Evolutionary conservation across 2,113 vertebrate species (phyloP), one percentile per base, ranked within the genome.

Genomic region (Leucopsar rothschildi): DNA sequence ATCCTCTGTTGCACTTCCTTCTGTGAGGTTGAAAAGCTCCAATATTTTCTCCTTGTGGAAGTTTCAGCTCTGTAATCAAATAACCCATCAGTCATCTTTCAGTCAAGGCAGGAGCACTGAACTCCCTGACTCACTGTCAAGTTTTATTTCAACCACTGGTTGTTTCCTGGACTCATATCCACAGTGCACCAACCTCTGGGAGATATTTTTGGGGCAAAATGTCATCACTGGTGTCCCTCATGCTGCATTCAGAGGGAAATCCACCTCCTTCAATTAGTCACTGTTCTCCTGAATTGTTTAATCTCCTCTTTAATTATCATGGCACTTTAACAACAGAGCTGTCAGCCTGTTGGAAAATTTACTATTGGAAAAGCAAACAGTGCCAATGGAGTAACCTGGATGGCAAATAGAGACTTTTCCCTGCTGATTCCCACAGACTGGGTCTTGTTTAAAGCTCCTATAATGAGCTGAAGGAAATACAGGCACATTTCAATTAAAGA

Each of bases 401-500:
- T 87, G 78, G 93, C 86, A 95, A 89, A 92, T 0, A 87, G 33
- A 91, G 77, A 72, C 33, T 92, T 80, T 15, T 24, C 88, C 49
- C 42, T 50, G 35, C 33, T 80, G 88, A 92, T 57, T 96, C 86
- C 70, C 61, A 23, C 23, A 28, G 77, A 12, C 47, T 66, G 11
- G 50, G 49, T n/a, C 73, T 91, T 91, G 81, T 84, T 92, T 87
- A 87, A 87, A 82, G 78, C 77, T 50, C 31, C 86, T 61, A 2
- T 83, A 92, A 72, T 85, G 84, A 92, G 78, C 85, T 72, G 44
- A 52, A 91, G 69, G 94, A 84, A 87, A 92, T 35, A 40, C 50
- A 49, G 73, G 70, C 71, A 82, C 73, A 85, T 92, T 95, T 95
- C 91, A 95, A 53, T 95, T 89, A 92, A 86, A 86, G 80, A 76